Evolutionary conservation across 2,113 vertebrate species (phyloP).

Genomic region (Marmota flaviventris): DNA sequence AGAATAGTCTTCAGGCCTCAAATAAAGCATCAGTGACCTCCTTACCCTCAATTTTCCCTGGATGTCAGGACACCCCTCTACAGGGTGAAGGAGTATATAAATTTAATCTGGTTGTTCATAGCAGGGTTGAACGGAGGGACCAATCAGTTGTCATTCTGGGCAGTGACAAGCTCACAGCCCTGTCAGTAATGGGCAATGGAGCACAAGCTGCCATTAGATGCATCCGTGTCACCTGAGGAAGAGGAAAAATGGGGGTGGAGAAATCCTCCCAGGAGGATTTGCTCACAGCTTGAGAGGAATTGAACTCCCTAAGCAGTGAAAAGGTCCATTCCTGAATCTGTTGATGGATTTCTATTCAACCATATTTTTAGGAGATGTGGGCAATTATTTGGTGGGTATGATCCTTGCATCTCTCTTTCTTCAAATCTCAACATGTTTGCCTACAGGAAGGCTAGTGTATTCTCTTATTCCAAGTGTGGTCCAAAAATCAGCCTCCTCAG

Average conservation of each 20-base stretch:
- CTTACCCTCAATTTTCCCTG: slow-evolving; percentile 79
- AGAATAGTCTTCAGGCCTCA: slow-evolving; percentile 64
- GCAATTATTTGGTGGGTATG: neutral
- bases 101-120: slow-evolving; percentile 80
- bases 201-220: slow-evolving; percentile 2
- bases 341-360: neutral
- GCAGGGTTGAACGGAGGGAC: slow-evolving; percentile 66
- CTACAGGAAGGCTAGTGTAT: neutral
- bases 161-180: slow-evolving; percentile 66
- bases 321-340: neutral
- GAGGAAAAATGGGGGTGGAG: neutral
- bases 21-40: slow-evolving; percentile 72
- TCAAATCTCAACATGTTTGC: neutral
- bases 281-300: neutral
- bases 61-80: slow-evolving; percentile 67
- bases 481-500: neutral
- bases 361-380: neutral
- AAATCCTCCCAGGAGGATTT: neutral
- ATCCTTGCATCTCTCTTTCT: neutral
- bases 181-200: slow-evolving; percentile 58
- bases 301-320: neutral
- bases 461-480: neutral
- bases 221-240: neutral
- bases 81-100: slow-evolving; percentile 70
- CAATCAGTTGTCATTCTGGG: slow-evolving; percentile 67